A percentile compares a stretch with the other conserved stretches of the same genome.
Conservation (phyloP, 2,888 invertebrate species). For the Entomobrya multifasciata region DNA sequence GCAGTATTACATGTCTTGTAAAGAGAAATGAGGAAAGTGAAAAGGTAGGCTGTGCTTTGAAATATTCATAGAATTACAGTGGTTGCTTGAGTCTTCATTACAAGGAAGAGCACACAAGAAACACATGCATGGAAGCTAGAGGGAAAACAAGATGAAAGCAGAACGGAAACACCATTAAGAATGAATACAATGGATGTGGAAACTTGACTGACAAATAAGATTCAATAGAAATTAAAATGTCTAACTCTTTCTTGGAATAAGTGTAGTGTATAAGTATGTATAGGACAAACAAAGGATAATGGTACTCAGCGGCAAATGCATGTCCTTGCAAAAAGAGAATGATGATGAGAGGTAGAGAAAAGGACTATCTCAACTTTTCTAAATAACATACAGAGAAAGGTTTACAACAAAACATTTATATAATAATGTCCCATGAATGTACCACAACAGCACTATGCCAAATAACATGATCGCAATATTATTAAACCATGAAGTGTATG, state of each 20-base stretch:
- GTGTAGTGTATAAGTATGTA: background rate
- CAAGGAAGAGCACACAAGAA: constrained; percentile 12
- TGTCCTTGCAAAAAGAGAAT: background rate
- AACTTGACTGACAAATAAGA: constrained; percentile 52
- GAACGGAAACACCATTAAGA: constrained; percentile 43
- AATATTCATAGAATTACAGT: constrained; percentile 47
- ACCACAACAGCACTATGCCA: too few species aligned
- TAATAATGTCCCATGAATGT: constrained; percentile 6
- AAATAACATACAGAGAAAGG: background rate
- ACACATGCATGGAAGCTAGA: constrained; percentile 9
- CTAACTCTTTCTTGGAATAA: background rate
- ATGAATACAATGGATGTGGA: constrained; percentile 33
- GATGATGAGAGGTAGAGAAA: background rate
- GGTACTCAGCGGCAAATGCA: background rate
- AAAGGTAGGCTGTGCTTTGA: background rate
- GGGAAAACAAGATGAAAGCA: constrained; percentile 47
- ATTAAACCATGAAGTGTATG: background rate
- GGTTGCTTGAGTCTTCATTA: constrained; percentile 33
- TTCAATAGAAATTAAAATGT: constrained; percentile 45
- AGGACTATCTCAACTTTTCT: too few species aligned
- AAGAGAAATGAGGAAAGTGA: background rate
- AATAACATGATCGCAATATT: background rate
- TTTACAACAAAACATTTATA: background rate
- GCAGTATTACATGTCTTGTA: background rate
- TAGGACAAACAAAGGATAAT: background rate